Evolutionary conservation across 2,797 vertebrate species (phyloP), one percentile per base, ranked within the genome.

Genomic region (Perodicticus potto): DNA sequence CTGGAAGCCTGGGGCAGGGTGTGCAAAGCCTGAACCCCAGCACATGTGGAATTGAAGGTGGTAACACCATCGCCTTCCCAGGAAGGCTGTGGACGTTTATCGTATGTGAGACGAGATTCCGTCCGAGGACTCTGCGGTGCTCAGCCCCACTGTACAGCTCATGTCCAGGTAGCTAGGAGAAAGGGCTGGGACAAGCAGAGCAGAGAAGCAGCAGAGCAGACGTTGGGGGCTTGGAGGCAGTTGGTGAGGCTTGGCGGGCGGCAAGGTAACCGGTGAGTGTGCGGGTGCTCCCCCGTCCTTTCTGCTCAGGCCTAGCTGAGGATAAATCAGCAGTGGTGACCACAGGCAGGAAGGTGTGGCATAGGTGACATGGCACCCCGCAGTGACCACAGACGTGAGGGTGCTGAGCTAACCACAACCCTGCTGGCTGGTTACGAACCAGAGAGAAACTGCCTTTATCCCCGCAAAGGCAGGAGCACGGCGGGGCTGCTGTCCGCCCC

Each of bases 241-340:
- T 7, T 9, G 5, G 2, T 4, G 45, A 1, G 45, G 32, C 25
- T 87, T 76, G 69, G 69, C 9, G 20, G 29, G 10, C 0, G 20
- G 43, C 20, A 29, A 23, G 0, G 22, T 29, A 16, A 34, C 12
- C 22, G 7, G 23, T 22, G 5, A 43, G 25, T 32, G 9, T 0
- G 0, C 7, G 5, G 2, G 2, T 1, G 53, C 4, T 65, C 19
- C 1, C 6, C 2, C 55, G 63, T 32, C 43, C 74, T 70, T 34
- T 34, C 9, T 0, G 14, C 14, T 1, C n/a, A 9, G 19, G 29
- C 10, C 45, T 13, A 2, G 11, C 67, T 49, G 12, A 27, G 22
- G 2, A 9, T 8, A 6, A 17, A 9, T 5, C 1, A 13, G 27
- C 43, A 3, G 0, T 1, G 11, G 29, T 0, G 23, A 53, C 53